Conservation (phyloP, 2,888 invertebrate species). For the Chelonus formosanus region DNA sequence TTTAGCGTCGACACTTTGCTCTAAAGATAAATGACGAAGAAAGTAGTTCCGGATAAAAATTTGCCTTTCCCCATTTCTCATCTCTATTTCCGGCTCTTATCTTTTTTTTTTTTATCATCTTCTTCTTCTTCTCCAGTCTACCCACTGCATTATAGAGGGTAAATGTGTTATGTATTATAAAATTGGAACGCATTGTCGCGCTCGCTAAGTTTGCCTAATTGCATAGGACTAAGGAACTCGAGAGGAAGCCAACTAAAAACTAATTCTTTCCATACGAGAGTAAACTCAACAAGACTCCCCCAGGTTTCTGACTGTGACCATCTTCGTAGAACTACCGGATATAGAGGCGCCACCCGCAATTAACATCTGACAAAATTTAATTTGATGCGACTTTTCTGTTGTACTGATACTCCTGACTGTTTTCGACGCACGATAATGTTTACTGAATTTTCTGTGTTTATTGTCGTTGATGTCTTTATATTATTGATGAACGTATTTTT, state of each 20-base stretch:
- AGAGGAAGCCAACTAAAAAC: constrained; percentile 56
- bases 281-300: constrained; percentile 32
- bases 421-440: constrained; percentile 26
- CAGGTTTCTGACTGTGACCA: constrained; percentile 34
- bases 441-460: constrained; percentile 4
- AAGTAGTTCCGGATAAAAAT: constrained; percentile 6
- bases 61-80: constrained; percentile 24
- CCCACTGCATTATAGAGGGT: constrained; percentile 19
- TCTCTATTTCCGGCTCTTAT: constrained; percentile 31
- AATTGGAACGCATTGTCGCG: constrained; percentile 58
- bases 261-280: constrained; percentile 63
- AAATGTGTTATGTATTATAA: constrained; percentile 58
- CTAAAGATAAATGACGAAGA: constrained; percentile 20
- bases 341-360: constrained; percentile 64
- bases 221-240: constrained; percentile 51
- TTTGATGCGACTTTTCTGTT: constrained; percentile 49
- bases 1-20: constrained; percentile 12
- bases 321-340: constrained; percentile 64
- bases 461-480: constrained; percentile 10
- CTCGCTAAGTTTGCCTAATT: constrained; percentile 60
- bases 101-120: constrained; percentile 1
- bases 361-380: constrained; percentile 58
- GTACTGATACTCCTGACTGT: constrained; percentile 23
- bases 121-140: constrained; percentile 10
- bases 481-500: constrained; percentile 40